These are phyloP conservation scores for Heteromyza rotundicornis DNA, from an alignment of 2,888 invertebrate genomes.

Conservation along the genomic window DNA sequence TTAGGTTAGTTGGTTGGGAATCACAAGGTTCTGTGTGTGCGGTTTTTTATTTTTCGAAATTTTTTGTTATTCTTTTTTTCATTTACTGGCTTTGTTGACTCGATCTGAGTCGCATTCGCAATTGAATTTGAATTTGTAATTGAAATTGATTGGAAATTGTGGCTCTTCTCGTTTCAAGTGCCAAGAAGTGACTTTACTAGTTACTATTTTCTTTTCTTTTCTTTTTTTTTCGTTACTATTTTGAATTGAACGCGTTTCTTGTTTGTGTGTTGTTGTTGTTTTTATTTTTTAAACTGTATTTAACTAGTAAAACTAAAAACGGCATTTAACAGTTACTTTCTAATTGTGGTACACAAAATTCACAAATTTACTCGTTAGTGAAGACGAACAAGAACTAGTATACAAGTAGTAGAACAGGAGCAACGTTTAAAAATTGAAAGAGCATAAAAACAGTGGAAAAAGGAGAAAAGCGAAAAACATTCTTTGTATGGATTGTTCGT, in stretches of 20 bases:
- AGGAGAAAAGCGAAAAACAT: conserved; percentile 15
- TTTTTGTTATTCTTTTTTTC: background rate
- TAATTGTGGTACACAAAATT: background rate
- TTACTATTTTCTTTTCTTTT: background rate
- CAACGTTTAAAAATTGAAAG: background rate
- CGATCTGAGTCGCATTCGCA: background rate
- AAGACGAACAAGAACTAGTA: background rate
- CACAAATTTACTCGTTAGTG: background rate
- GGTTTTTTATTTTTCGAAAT: conserved; percentile 41
- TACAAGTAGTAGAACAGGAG: background rate
- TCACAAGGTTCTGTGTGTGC: conserved; percentile 64
- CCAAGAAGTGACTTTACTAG: background rate
- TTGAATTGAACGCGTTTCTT: background rate
- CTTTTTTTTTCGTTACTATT: background rate
- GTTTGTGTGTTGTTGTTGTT: background rate
- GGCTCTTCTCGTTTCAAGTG: background rate
- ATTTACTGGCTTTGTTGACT: background rate
- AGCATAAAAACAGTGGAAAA: background rate
- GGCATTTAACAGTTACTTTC: background rate
- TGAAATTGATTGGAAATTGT: background rate
- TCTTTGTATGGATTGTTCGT: background rate
- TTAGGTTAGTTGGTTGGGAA: conserved; percentile 65
- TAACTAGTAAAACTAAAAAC: background rate
- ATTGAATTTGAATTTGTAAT: background rate
- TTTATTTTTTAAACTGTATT: conserved; percentile 21